Evolutionary conservation across 1,140 invertebrate genomes (phyloP).

Genomic region (Drosophila fuyamai): DNA sequence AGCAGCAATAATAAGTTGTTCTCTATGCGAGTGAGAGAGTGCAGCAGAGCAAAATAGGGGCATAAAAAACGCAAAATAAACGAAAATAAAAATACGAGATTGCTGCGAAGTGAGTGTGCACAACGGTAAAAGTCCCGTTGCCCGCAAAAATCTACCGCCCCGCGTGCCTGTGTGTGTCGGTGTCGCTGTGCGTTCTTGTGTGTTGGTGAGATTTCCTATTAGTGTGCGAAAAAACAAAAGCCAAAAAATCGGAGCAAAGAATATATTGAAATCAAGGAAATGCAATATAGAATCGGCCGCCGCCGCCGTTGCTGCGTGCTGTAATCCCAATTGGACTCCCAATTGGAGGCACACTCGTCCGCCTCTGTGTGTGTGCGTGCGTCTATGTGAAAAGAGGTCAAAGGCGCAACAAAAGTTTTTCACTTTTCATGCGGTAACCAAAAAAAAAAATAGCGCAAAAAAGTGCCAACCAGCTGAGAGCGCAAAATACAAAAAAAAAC

Average conservation of each 20-base stretch:
- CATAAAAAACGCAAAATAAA: slow-evolving; percentile 41
- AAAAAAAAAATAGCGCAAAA: slow-evolving; percentile 42
- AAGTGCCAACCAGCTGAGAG: slow-evolving; percentile 73
- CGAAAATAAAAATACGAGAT: slow-evolving; percentile 37
- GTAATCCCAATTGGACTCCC: slow-evolving; percentile 46
- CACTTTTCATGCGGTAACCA: slow-evolving; percentile 59
- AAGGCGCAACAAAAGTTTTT: slow-evolving; percentile 75
- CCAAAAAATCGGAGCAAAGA: slow-evolving; percentile 71
- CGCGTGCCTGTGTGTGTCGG: slow-evolving; percentile 29
- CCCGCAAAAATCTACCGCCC: slow-evolving; percentile 30
- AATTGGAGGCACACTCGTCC: slow-evolving; percentile 30
- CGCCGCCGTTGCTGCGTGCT: slow-evolving; percentile 48
- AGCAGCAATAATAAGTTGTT: slow-evolving; percentile 68
- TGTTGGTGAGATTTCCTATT: slow-evolving; percentile 11
- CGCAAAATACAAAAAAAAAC: slow-evolving; percentile 57
- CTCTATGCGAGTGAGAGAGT: slow-evolving; percentile 56
- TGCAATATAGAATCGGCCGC: slow-evolving; percentile 63
- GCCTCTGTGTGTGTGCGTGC: slow-evolving; percentile 19
- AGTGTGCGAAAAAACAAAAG: slow-evolving; percentile 67
- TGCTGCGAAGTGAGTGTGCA: slow-evolving; percentile 70
- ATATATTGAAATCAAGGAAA: slow-evolving; percentile 67
- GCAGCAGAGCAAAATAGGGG: slow-evolving; percentile 68
- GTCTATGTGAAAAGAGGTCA: slow-evolving; percentile 75
- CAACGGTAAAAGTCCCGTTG: slow-evolving; percentile 43
- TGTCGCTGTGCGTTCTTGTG: slow-evolving; percentile 12